phyloP scores from a whole-genome alignment of 2,113 vertebrate species.

The Heliornis fulica region DNA sequence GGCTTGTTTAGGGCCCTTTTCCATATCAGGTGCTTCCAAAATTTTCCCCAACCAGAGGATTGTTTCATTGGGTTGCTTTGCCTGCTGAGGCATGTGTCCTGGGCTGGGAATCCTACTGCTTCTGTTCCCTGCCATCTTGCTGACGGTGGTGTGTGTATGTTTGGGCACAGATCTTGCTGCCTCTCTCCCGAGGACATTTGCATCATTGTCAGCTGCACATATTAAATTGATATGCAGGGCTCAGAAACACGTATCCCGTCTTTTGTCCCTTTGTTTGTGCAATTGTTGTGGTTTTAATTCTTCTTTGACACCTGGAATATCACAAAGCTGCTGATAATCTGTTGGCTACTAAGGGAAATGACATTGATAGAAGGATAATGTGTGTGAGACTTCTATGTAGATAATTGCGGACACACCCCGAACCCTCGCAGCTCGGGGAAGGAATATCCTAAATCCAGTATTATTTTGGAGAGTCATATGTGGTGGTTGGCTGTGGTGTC shows the following conservation, averaged over 20 bases:
- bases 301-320: conserved; percentile 71
- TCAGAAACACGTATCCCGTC: conserved; percentile 55
- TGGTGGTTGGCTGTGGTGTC: not conserved
- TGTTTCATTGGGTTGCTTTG: conserved; percentile 58
- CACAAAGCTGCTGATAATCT: conserved; percentile 68
- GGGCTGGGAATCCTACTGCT: conserved; percentile 58
- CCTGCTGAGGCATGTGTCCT: conserved; percentile 62
- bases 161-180: conserved; percentile 57
- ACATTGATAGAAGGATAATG: conserved; percentile 62
- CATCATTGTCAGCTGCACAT: conserved; percentile 65
- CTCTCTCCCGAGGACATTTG: conserved; percentile 60
- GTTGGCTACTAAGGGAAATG: conserved; percentile 54
- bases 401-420: conserved; percentile 58
- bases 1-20: conserved; percentile 60
- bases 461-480: conserved; percentile 26
- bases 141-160: conserved; percentile 50
- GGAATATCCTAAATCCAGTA: conserved; percentile 41
- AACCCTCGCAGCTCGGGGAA: conserved; percentile 17
- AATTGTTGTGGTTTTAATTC: conserved; percentile 67
- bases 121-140: conserved; percentile 62
- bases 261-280: conserved; percentile 66
- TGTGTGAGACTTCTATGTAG: conserved; percentile 45
- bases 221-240: conserved; percentile 68
- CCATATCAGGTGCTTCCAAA: conserved; percentile 69
- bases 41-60: conserved; percentile 60